phyloP scores from a whole-genome alignment of 1,140 invertebrate species.

The Ridgeia piscesae region DNA sequence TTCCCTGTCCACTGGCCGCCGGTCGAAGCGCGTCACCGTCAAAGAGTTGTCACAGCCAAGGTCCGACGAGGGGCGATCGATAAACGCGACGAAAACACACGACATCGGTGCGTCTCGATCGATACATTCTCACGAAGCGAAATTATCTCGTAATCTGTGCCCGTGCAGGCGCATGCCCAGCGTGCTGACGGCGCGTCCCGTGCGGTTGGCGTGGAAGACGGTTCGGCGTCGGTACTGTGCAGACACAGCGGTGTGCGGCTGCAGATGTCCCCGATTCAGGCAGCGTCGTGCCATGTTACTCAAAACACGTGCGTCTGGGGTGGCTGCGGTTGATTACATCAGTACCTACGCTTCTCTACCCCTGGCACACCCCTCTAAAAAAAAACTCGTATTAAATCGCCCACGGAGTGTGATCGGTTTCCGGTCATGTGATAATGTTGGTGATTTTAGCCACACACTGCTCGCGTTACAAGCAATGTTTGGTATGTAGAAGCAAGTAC shows the following conservation, averaged over 20 bases:
- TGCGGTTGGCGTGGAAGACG: neutral
- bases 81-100: neutral
- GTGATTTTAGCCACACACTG: too few relatives aligned
- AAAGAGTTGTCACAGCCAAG: neutral
- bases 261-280: neutral
- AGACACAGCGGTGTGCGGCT: neutral
- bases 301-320: too few relatives aligned
- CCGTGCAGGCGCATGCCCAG: neutral
- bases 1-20: neutral
- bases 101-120: neutral
- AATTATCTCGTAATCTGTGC: neutral
- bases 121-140: conserved; percentile 4
- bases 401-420: too few relatives aligned
- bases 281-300: too few relatives aligned
- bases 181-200: neutral
- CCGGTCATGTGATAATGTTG: too few relatives aligned
- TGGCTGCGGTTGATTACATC: too few relatives aligned
- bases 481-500: too few relatives aligned
- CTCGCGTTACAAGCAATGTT: too few relatives aligned
- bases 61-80: neutral
- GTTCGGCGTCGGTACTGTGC: too few relatives aligned
- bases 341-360: too few relatives aligned
- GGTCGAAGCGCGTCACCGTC: neutral
- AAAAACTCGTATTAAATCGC: too few relatives aligned
- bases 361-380: too few relatives aligned